These are phyloP conservation scores for Melanotaenia pygmaea DNA, from an alignment of 2,797 vertebrate genomes.

Conservation along the genomic window DNA sequence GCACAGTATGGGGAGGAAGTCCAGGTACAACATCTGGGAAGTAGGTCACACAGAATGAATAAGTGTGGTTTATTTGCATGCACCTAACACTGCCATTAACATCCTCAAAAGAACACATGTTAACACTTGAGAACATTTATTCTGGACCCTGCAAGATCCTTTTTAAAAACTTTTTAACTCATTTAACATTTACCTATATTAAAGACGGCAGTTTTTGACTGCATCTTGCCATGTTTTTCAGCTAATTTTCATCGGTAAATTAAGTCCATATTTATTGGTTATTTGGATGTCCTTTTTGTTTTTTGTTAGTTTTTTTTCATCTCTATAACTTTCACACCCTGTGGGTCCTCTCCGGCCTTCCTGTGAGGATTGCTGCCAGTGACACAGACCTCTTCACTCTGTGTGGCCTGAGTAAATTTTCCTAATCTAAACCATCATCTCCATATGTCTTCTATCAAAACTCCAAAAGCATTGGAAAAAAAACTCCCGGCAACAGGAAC, in stretches of 20 bases:
- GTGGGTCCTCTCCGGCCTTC: constrained; percentile 60
- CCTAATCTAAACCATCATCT: constrained; percentile 79
- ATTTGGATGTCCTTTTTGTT: constrained; percentile 28
- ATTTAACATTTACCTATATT: background rate
- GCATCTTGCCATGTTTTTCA: background rate
- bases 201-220: constrained; percentile 9
- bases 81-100: constrained; percentile 26
- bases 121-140: constrained; percentile 9
- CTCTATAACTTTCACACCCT: constrained; percentile 44
- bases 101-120: constrained; percentile 26
- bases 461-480: constrained; percentile 73
- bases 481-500: constrained; percentile 79
- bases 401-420: constrained; percentile 69
- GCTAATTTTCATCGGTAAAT: constrained; percentile 27
- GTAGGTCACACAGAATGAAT: constrained; percentile 60
- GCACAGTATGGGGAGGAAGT: constrained; percentile 40
- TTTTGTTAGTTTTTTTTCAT: constrained; percentile 2
- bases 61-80: constrained; percentile 55
- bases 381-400: constrained; percentile 73
- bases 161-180: background rate
- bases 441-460: constrained; percentile 83
- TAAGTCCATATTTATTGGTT: constrained; percentile 34
- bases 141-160: background rate
- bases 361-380: constrained; percentile 65
- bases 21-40: constrained; percentile 57